Evolutionary conservation across 2,113 vertebrate species (phyloP).

Genomic region (Tonatia bakeri): DNA sequence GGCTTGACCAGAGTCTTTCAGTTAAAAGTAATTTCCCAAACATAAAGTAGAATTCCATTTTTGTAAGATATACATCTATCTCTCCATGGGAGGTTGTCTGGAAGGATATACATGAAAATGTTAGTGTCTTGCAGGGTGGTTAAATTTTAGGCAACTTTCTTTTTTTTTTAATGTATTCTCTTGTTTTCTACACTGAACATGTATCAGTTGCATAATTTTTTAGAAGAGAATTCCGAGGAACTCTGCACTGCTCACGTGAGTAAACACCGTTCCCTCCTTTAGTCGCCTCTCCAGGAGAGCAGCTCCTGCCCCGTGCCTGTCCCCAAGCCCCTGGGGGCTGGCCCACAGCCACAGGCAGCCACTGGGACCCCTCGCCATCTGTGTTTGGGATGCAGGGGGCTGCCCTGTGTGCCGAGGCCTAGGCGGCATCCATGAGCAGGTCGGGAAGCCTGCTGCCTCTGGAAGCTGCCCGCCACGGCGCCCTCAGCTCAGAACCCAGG

Average conservation of each 20-base stretch:
- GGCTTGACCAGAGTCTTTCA: not conserved
- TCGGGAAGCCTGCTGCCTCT: not conserved
- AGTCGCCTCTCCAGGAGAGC: not conserved
- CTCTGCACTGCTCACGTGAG: not conserved
- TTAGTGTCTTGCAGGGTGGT: not conserved
- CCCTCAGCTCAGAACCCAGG: slow-evolving; percentile 87
- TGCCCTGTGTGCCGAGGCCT: not conserved
- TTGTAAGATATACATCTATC: not conserved
- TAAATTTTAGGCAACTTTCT: slow-evolving; percentile 20
- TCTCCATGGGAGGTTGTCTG: not conserved
- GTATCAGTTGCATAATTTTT: not conserved
- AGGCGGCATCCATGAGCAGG: fast-evolving
- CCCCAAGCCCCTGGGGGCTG: not conserved
- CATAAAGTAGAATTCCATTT: not conserved
- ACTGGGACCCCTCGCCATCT: not conserved
- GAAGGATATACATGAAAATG: not conserved
- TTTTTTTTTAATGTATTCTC: not conserved
- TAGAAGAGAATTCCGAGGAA: not conserved
- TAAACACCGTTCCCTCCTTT: not conserved
- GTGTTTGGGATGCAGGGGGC: not conserved
- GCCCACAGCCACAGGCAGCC: not conserved
- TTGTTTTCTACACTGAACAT: slow-evolving; percentile 4
- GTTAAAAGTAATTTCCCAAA: slow-evolving; percentile 29
- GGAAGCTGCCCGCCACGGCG: not conserved
- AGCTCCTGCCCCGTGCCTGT: not conserved